These are phyloP conservation scores for Osmerus eperlanus DNA, from an alignment of 2,113 vertebrate genomes.

Conservation along the genomic window DNA sequence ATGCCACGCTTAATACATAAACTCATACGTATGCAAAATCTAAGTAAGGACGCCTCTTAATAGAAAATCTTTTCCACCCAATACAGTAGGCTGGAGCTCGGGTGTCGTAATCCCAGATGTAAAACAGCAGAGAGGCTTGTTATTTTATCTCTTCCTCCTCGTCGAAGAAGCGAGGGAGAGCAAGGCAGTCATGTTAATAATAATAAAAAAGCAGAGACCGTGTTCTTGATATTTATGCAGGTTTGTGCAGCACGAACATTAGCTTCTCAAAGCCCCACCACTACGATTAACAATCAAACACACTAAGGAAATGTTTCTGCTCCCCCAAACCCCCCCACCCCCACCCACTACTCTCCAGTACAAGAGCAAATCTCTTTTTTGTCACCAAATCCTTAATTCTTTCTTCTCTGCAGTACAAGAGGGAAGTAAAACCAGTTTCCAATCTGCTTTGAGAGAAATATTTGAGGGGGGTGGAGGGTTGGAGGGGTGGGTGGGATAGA, in stretches of 20 bases:
- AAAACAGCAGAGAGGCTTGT: slow-evolving; percentile 26
- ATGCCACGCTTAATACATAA: slow-evolving; percentile 7
- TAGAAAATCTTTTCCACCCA: slow-evolving; percentile 21
- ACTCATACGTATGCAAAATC: slow-evolving; percentile 15
- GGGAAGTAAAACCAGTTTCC: slow-evolving; percentile 79
- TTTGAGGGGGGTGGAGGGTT: slow-evolving; percentile 64
- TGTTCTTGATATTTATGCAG: slow-evolving; percentile 51
- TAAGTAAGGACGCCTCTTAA: slow-evolving; percentile 22
- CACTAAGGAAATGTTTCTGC: slow-evolving; percentile 51
- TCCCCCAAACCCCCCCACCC: slow-evolving; percentile 44
- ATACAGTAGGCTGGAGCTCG: slow-evolving; percentile 16
- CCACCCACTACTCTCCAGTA: slow-evolving; percentile 46
- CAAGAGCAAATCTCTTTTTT: slow-evolving; percentile 64
- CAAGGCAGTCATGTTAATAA: slow-evolving; percentile 27
- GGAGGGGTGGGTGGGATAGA: background rate
- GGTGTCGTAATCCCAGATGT: slow-evolving; percentile 29
- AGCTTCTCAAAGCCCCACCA: slow-evolving; percentile 50
- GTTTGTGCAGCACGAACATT: slow-evolving; percentile 48
- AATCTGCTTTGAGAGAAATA: slow-evolving; percentile 87
- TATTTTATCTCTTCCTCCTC: slow-evolving; percentile 30
- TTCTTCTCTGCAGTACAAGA: slow-evolving; percentile 63
- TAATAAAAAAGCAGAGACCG: slow-evolving; percentile 18
- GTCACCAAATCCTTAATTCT: slow-evolving; percentile 79
- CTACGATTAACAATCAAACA: slow-evolving; percentile 62
- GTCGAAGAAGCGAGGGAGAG: slow-evolving; percentile 2